phyloP scores from a whole-genome alignment of 2,113 vertebrate genomes.

The Calidris pugnax region DNA sequence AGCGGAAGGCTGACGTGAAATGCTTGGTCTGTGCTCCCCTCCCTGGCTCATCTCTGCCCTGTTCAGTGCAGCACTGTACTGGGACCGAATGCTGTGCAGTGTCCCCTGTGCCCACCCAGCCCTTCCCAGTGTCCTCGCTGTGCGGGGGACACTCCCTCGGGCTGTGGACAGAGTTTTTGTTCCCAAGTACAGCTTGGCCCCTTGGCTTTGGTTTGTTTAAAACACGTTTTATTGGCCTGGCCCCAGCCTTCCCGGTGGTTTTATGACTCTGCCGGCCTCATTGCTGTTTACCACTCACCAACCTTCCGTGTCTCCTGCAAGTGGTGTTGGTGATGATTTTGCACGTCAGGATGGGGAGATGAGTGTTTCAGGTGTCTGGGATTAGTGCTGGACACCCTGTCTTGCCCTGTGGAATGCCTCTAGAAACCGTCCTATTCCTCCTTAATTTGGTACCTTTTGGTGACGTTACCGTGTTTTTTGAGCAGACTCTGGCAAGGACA shows the following conservation, averaged over 20 bases:
- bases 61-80: background rate
- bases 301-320: background rate
- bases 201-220: background rate
- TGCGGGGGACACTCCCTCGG: background rate
- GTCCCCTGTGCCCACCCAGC: background rate
- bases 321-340: background rate
- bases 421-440: background rate
- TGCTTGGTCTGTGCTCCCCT: background rate
- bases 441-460: background rate
- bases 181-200: background rate
- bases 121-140: background rate
- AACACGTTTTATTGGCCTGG: background rate
- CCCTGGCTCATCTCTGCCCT: background rate
- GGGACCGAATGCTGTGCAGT: accelerated
- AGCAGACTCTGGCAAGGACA: background rate
- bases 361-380: background rate
- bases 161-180: background rate
- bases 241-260: background rate
- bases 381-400: background rate
- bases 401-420: background rate
- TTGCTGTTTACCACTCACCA: background rate
- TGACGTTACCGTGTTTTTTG: background rate
- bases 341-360: background rate
- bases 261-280: background rate
- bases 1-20: background rate